Percentiles rank a stretch among this genome's conserved stretches.
phyloP scores from a whole-genome alignment of 1,140 invertebrate genomes.

The Araneus ventricosus region DNA sequence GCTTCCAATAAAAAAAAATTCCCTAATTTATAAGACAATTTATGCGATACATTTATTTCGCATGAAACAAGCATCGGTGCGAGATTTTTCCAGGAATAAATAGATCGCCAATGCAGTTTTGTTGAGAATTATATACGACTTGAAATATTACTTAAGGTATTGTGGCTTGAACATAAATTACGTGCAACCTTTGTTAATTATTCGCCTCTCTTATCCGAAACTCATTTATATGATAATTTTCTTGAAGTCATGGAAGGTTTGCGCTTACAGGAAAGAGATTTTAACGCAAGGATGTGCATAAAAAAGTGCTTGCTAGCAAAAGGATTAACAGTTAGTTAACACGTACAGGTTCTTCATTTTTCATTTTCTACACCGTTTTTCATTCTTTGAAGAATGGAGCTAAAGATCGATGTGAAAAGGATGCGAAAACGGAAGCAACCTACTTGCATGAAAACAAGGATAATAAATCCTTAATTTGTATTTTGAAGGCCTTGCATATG shows the following conservation, averaged over 20 bases:
- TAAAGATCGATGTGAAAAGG: neutral
- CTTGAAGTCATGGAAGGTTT: constrained; percentile 27
- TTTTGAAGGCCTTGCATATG: neutral
- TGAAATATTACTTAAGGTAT: constrained; percentile 14
- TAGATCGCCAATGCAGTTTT: neutral
- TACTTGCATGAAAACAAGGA: neutral
- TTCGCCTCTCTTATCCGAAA: constrained; percentile 15
- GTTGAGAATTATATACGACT: neutral
- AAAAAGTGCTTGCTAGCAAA: neutral
- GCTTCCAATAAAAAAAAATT: neutral
- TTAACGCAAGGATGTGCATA: neutral
- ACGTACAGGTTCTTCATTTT: neutral
- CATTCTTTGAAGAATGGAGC: neutral
- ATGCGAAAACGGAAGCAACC: neutral
- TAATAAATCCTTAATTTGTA: neutral
- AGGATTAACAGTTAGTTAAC: constrained; percentile 37
- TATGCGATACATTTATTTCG: neutral
- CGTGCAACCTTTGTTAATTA: constrained; percentile 33
- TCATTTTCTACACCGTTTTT: neutral
- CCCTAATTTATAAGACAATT: neutral
- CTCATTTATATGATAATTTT: constrained; percentile 38
- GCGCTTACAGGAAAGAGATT: neutral
- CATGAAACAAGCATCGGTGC: neutral
- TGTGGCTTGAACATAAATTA: constrained; percentile 14
- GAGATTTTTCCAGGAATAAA: neutral